Evolutionary conservation across 2,888 invertebrate genomes (phyloP), one percentile per base, ranked within the genome.

Genomic region (Pristionchus maxplancki): DNA sequence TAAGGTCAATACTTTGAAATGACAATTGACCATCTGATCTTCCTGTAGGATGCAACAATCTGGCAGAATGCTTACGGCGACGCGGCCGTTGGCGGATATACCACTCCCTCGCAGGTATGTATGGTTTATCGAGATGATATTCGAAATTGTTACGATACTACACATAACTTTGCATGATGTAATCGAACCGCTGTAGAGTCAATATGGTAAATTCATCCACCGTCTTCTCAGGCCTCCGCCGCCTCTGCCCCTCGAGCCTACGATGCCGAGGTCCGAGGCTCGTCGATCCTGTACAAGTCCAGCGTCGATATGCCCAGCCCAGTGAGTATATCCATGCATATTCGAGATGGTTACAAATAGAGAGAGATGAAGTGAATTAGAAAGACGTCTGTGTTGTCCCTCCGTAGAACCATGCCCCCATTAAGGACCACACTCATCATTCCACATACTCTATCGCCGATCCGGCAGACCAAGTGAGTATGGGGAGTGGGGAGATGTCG

Each of bases 261-360:
- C 81, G 81, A 34, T n/a, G 81, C 37, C 48, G 71, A 86, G 8
- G 58, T 86, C 24, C 90, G 89, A 83, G 90, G 90, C 40, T 58
- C 71, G 28, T 84, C 88, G 81, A 97, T 97, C 87, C 97, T 82
- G 11, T 85, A 85, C 85, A 85, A 85, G 64, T 53, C 53, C 62
- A 40, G 40, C 64, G 85, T 97, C 95, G 98, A 98, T 96, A 96
- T 98, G 95, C 98, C 98, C 48, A 97, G 97, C 93, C 95, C 94
- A 0, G 94, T 95, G 9, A 58, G 58, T 58, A 5, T 53, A 11
- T n/a, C 5, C 4, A 50, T 50, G 48, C 98, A 28, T 13, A 15
- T 31, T 13, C 31, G n/a, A n/a, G n/a, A n/a, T n/a, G n/a, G n/a
- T n/a, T n/a, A n/a, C n/a, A n/a, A n/a, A n/a, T n/a, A n/a, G n/a